Percentiles rank a stretch among this genome's conserved stretches.
Conservation (phyloP, 2,888 invertebrate genomes). For the Phytoseiulus persimilis region DNA sequence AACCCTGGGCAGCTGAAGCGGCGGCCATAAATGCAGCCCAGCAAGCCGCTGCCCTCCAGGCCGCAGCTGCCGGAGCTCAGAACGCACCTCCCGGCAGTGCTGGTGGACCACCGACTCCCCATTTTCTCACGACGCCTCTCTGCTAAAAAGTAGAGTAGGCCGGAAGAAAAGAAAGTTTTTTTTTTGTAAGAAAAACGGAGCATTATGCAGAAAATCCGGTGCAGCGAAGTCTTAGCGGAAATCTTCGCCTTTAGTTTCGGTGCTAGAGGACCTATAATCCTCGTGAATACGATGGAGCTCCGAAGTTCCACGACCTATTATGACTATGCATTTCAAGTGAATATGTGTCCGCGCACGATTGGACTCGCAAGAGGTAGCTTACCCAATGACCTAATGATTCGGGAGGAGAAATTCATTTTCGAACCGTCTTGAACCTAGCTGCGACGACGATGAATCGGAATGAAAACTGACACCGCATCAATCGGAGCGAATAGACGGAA, state of each 20-base stretch:
- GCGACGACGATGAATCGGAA: too few relatives aligned
- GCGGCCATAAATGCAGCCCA: conserved; percentile 42
- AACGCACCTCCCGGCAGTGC: conserved; percentile 42
- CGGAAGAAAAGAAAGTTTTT: conserved; percentile 34
- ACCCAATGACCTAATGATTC: too few relatives aligned
- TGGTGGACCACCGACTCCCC: conserved; percentile 43
- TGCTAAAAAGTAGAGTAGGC: conserved; percentile 42
- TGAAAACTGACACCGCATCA: too few relatives aligned
- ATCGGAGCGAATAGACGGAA: background rate
- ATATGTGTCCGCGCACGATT: background rate
- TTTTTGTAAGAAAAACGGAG: conserved; percentile 41
- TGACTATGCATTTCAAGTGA: background rate
- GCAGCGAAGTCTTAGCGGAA: background rate
- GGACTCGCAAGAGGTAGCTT: too few relatives aligned
- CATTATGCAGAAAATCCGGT: background rate
- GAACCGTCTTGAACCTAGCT: too few relatives aligned
- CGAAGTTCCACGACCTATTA: background rate
- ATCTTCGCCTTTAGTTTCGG: background rate
- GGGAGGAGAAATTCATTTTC: too few relatives aligned
- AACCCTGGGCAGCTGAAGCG: conserved; percentile 61
- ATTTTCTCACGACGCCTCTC: conserved; percentile 46
- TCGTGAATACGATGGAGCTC: background rate
- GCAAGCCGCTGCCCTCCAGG: conserved; percentile 42
- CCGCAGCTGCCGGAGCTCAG: conserved; percentile 41
- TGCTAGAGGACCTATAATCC: conserved; percentile 5